Evolutionary conservation across 2,113 vertebrate species (phyloP).

Genomic region (Daboia siamensis): DNA sequence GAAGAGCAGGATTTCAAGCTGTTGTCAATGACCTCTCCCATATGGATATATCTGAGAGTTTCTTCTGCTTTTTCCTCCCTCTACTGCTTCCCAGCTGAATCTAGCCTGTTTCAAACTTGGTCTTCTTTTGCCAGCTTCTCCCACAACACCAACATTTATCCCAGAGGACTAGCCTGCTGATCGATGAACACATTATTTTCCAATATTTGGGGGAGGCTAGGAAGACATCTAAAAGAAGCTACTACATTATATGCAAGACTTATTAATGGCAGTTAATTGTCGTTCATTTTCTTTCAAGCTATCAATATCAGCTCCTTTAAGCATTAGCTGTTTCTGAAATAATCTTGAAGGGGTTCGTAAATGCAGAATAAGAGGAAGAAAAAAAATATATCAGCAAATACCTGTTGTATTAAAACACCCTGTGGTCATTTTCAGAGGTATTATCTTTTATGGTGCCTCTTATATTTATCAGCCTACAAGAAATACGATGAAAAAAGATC

Average conservation of each 20-base stretch:
- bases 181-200: not conserved
- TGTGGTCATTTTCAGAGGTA: not conserved
- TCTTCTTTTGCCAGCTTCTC: not conserved
- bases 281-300: not conserved
- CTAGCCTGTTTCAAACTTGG: not conserved
- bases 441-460: not conserved
- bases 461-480: not conserved
- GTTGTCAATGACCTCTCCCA: not conserved
- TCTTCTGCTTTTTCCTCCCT: not conserved
- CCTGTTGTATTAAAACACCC: not conserved
- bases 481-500: not conserved
- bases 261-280: not conserved
- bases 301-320: not conserved
- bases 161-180: not conserved
- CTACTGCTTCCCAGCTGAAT: not conserved
- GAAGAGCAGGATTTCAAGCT: not conserved
- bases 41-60: not conserved
- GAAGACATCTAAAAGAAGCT: not conserved
- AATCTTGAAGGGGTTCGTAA: not conserved
- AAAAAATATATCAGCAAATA: not conserved
- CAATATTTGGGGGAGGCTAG: not conserved
- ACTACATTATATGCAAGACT: not conserved
- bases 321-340: not conserved
- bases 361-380: not conserved
- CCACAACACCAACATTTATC: not conserved